A percentile compares a stretch with the other conserved stretches of the same genome.
Conservation (phyloP, 2,113 vertebrate genomes). For the Rhinopithecus roxellana region DNA sequence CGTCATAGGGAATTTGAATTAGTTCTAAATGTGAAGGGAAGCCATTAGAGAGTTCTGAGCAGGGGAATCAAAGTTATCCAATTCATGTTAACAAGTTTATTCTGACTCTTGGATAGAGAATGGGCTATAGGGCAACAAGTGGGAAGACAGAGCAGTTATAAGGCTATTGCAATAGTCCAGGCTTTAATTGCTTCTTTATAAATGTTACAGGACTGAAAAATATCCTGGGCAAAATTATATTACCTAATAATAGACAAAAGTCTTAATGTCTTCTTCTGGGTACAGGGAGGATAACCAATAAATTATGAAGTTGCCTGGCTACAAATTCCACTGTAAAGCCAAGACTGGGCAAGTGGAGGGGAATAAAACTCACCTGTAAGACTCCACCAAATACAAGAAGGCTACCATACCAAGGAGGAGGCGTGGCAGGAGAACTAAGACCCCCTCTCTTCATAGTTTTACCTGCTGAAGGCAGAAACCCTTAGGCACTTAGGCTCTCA, state of each 20-base stretch:
- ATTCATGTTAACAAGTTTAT: slow-evolving; percentile 3
- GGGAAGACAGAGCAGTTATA: background rate
- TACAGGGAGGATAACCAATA: slow-evolving; percentile 12
- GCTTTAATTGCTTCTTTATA: slow-evolving; percentile 15
- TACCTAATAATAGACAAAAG: slow-evolving; percentile 7
- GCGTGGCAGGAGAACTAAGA: background rate
- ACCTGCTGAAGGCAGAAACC: background rate
- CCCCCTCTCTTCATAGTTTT: background rate
- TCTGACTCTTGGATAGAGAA: background rate
- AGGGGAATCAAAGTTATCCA: background rate
- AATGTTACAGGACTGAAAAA: slow-evolving; percentile 27
- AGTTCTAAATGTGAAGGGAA: slow-evolving; percentile 26
- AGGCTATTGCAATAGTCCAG: background rate
- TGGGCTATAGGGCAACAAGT: background rate
- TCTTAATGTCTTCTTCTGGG: slow-evolving; percentile 14
- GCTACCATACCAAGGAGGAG: background rate
- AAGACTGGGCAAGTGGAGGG: background rate
- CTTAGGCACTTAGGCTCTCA: background rate
- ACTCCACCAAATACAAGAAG: background rate
- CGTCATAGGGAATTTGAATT: background rate
- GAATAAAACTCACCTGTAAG: background rate
- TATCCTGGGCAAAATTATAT: background rate
- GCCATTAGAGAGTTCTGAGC: background rate
- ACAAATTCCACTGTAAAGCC: background rate
- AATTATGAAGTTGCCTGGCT: background rate